Conservation (phyloP, 2,113 vertebrate species). For the Cnemophilus loriae region DNA sequence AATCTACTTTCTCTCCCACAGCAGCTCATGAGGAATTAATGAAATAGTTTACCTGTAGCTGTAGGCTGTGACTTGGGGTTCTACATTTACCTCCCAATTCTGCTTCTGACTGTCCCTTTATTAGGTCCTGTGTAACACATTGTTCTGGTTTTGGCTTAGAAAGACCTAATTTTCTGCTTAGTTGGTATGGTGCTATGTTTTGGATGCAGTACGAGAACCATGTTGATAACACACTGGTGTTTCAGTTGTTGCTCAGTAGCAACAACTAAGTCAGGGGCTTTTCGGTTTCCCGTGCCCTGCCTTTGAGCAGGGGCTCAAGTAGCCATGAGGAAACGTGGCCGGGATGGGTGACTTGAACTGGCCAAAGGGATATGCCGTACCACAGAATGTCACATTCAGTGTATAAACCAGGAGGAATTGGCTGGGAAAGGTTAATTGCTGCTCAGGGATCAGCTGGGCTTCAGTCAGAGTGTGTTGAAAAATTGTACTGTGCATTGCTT, state of each 20-base stretch:
- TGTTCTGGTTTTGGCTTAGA: not conserved
- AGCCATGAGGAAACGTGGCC: no score
- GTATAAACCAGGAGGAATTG: not conserved
- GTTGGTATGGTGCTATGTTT: not conserved
- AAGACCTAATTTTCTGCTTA: not conserved
- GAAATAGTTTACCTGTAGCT: not conserved
- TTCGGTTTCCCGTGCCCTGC: not conserved
- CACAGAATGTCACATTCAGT: not conserved
- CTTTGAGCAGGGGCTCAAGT: not conserved
- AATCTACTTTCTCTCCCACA: not conserved
- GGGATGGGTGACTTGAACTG: not conserved
- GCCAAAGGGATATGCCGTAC: not conserved
- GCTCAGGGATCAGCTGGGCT: no score
- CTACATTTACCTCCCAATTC: not conserved
- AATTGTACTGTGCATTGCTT: not conserved
- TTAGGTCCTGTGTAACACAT: not conserved
- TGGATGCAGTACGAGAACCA: not conserved
- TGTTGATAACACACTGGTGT: not conserved
- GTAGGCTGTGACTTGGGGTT: fast-evolving
- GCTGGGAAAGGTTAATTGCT: not conserved
- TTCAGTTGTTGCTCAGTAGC: not conserved
- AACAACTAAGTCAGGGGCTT: not conserved
- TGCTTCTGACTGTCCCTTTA: not conserved
- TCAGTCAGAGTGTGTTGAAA: not conserved
- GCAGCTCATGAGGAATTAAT: not conserved